A percentile compares a stretch with the other conserved stretches of the same genome.
Evolutionary conservation across 2,797 vertebrate species (phyloP).

Genomic region (Coracias cyanogaster): DNA sequence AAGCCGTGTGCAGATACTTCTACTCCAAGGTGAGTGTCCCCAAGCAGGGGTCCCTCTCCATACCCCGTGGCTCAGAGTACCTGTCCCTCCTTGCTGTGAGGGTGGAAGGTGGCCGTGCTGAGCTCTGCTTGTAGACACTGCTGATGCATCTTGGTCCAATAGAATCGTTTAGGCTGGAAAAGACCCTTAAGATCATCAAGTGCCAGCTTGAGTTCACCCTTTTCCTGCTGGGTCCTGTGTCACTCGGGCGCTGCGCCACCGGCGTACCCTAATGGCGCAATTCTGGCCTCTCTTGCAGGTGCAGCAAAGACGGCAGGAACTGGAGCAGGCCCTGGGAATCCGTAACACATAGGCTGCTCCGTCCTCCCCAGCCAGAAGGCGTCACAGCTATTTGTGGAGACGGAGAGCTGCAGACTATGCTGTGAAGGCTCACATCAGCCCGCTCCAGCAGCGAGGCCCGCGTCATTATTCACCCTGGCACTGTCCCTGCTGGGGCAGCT

Average conservation of each 20-base stretch:
- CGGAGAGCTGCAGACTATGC: conserved; percentile 53
- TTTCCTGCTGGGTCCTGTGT: background rate
- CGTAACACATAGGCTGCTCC: conserved; percentile 90
- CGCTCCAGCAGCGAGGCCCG: conserved; percentile 43
- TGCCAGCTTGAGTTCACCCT: background rate
- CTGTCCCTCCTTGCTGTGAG: background rate
- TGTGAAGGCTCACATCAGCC: conserved; percentile 56
- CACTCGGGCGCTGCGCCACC: background rate
- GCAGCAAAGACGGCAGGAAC: conserved; percentile 95
- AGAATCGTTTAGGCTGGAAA: background rate
- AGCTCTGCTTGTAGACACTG: background rate
- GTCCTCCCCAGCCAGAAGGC: conserved; percentile 25
- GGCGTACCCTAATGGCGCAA: background rate
- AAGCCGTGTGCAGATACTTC: conserved; percentile 98
- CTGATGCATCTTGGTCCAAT: background rate
- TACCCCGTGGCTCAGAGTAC: background rate
- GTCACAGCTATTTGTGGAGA: conserved; percentile 38
- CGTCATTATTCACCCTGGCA: background rate
- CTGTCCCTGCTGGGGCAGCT: conserved; percentile 30
- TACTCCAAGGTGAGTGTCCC: conserved; percentile 91
- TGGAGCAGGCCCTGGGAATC: conserved; percentile 98
- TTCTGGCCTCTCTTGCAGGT: conserved; percentile 81
- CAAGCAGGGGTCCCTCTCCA: fast-evolving
- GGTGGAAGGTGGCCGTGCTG: background rate
- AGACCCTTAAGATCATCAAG: background rate